These are phyloP conservation scores for Neogale vison DNA, from an alignment of 2,113 vertebrate genomes.

Conservation along the genomic window DNA sequence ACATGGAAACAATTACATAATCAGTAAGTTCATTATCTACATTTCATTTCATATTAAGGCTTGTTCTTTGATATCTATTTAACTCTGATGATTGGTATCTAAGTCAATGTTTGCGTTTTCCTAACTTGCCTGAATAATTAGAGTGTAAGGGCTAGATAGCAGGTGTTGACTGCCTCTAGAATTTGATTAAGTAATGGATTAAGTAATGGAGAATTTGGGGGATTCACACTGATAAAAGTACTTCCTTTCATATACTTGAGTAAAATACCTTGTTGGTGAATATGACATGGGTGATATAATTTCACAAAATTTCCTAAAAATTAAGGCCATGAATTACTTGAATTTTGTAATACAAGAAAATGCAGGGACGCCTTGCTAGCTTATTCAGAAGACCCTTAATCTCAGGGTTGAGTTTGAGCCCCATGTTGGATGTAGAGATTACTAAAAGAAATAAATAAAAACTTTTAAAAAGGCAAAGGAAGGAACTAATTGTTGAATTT, in stretches of 20 bases:
- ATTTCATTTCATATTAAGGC: background rate
- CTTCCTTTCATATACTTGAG: background rate
- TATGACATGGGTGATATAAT: background rate
- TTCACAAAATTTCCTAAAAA: background rate
- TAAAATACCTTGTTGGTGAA: background rate
- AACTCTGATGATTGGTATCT: background rate
- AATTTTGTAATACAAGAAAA: background rate
- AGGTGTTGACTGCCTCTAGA: background rate
- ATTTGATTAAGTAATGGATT: background rate
- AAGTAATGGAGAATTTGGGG: background rate
- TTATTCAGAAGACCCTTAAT: background rate
- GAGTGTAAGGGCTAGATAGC: background rate
- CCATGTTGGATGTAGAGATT: background rate
- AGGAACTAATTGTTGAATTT: background rate
- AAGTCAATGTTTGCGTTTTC: background rate
- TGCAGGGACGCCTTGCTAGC: background rate
- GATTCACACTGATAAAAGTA: background rate
- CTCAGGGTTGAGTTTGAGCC: background rate
- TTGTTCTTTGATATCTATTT: background rate
- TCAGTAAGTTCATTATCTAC: background rate
- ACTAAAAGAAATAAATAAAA: background rate
- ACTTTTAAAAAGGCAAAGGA: background rate
- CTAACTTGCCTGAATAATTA: background rate
- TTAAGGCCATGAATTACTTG: background rate
- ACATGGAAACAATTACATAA: background rate